Percentiles rank a stretch among this genome's conserved stretches.
phyloP scores from a whole-genome alignment of 2,888 invertebrate genomes.

The Charanyca ferruginea region DNA sequence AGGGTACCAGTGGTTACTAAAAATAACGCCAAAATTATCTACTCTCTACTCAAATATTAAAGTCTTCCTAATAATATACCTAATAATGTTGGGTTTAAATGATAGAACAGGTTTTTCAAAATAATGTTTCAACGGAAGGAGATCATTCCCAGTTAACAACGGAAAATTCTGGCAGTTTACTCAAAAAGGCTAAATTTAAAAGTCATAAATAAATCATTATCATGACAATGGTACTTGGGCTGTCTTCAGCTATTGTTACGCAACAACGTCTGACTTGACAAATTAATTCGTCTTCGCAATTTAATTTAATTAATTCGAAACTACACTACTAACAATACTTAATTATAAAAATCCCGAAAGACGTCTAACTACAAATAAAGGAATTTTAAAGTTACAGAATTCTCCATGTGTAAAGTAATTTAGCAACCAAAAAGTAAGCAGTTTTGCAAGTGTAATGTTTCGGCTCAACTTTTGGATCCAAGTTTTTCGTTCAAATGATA shows the following conservation, averaged over 20 bases:
- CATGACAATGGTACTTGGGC: conserved; percentile 18
- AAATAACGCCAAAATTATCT: too few species aligned
- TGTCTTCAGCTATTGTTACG: background rate
- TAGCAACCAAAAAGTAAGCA: too few species aligned
- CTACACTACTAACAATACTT: conserved; percentile 41
- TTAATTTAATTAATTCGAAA: conserved; percentile 31
- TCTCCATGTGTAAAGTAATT: too few species aligned
- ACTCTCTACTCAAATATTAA: background rate
- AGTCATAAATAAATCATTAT: conserved; percentile 26
- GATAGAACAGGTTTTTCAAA: background rate
- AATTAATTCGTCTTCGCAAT: conserved; percentile 25
- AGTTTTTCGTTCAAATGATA: too few species aligned
- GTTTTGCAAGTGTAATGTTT: too few species aligned
- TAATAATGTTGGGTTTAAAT: background rate
- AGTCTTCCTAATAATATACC: background rate
- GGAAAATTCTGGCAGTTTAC: background rate
- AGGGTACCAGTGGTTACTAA: too few species aligned
- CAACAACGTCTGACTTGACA: conserved; percentile 9
- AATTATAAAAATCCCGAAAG: background rate
- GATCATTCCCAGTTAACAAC: background rate
- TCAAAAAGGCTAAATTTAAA: conserved; percentile 7
- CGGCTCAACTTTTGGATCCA: too few species aligned
- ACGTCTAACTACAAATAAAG: conserved; percentile 13
- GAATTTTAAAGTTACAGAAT: conserved; percentile 23
- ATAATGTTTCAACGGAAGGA: conserved; percentile 3